These are phyloP conservation scores for Mormoops blainvillei DNA, from an alignment of 2,113 vertebrate genomes.

Conservation along the genomic window DNA sequence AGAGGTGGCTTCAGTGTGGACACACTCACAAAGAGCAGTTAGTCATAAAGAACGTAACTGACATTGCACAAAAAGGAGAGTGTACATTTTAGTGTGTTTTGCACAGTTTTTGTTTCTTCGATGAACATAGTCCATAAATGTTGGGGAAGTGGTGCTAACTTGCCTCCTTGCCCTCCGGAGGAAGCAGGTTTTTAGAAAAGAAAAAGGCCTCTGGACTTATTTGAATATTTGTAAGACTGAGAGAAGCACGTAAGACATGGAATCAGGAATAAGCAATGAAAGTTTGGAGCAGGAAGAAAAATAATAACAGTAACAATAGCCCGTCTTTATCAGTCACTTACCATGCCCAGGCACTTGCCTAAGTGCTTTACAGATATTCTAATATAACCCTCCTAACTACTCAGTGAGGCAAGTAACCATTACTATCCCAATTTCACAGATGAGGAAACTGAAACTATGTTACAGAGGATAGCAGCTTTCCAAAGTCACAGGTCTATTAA, in stretches of 20 bases:
- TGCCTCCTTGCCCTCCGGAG: conserved; percentile 63
- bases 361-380: neutral
- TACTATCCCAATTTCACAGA: neutral
- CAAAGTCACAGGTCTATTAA: neutral
- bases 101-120: neutral
- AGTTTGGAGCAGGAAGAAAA: neutral
- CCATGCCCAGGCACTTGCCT: neutral
- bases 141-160: conserved; percentile 57
- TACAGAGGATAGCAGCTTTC: neutral
- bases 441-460: neutral
- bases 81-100: conserved; percentile 9
- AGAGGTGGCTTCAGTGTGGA: neutral
- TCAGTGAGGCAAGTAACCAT: neutral
- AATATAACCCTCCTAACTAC: neutral
- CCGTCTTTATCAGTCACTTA: neutral
- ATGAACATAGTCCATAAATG: conserved; percentile 49
- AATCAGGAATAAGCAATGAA: conserved; percentile 41
- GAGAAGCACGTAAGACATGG: conserved; percentile 29
- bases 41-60: neutral
- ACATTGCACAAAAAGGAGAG: neutral
- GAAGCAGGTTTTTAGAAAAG: conserved; percentile 59
- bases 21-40: neutral
- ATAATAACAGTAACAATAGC: neutral
- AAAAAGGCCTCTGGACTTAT: conserved; percentile 42
- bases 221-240: conserved; percentile 46